phyloP scores from a whole-genome alignment of 2,113 vertebrate species.

The Eulemur rufifrons region DNA sequence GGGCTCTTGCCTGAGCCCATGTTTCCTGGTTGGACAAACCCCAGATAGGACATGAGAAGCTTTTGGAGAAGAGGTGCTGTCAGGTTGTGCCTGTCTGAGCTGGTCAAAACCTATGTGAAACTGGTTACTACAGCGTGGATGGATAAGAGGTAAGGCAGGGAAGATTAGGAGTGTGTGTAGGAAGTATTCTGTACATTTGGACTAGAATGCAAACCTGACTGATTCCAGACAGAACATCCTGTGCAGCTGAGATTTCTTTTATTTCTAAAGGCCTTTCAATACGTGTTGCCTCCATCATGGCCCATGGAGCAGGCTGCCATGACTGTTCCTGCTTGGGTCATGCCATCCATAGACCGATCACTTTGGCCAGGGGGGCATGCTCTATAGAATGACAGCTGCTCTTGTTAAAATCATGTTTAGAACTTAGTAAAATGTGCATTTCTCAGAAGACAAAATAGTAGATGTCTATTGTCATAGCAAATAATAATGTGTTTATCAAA shows the following conservation, averaged over 20 bases:
- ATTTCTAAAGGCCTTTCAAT: slow-evolving; percentile 11
- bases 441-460: background rate
- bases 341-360: background rate
- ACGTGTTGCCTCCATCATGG: background rate
- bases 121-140: background rate
- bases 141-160: background rate
- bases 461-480: background rate
- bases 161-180: background rate
- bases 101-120: background rate
- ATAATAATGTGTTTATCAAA: background rate
- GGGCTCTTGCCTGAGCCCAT: background rate
- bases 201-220: background rate
- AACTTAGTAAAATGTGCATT: background rate
- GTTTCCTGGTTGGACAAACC: background rate
- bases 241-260: background rate
- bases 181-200: background rate
- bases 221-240: background rate
- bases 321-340: background rate
- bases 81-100: background rate
- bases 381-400: background rate
- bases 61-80: background rate
- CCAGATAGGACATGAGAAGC: background rate
- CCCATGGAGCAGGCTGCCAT: background rate
- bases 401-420: background rate
- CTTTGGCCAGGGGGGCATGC: background rate